A percentile compares a stretch with the other conserved stretches of the same genome.
Evolutionary conservation across 2,888 invertebrate species (phyloP).

Genomic region (Notocelia uddmanniana): DNA sequence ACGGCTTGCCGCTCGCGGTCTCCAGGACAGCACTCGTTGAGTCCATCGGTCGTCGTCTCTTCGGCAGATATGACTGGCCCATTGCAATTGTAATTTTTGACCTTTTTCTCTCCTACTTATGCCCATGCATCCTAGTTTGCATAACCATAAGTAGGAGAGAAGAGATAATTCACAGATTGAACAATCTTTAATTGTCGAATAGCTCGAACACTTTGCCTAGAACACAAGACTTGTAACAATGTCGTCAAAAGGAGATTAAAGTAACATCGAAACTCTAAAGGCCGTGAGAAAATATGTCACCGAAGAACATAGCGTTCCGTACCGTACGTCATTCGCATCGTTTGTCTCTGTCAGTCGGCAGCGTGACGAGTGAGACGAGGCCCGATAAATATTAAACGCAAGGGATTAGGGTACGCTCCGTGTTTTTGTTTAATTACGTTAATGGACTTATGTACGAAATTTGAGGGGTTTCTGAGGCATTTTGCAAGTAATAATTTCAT

Average conservation of each 20-base stretch:
- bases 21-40: no score
- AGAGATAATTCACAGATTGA: no score
- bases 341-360: constrained; percentile 21
- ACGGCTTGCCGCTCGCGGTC: no score
- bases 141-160: no score
- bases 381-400: constrained; percentile 22
- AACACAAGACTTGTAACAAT: background rate
- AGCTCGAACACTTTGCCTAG: background rate
- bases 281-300: constrained; percentile 28
- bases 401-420: background rate
- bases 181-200: no score
- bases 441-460: background rate
- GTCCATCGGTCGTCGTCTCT: no score
- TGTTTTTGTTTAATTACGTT: constrained; percentile 15
- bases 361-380: constrained; percentile 5
- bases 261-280: constrained; percentile 9
- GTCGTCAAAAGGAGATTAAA: constrained; percentile 24
- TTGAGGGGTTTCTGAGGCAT: background rate
- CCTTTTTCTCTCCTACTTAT: no score
- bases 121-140: no score
- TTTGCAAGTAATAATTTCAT: background rate
- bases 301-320: constrained; percentile 1
- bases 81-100: no score
- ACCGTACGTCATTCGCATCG: constrained; percentile 15
- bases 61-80: no score